A percentile compares a stretch with the other conserved stretches of the same genome.
Evolutionary conservation across 2,113 vertebrate species (phyloP).

Genomic region (Trematocara variabile): DNA sequence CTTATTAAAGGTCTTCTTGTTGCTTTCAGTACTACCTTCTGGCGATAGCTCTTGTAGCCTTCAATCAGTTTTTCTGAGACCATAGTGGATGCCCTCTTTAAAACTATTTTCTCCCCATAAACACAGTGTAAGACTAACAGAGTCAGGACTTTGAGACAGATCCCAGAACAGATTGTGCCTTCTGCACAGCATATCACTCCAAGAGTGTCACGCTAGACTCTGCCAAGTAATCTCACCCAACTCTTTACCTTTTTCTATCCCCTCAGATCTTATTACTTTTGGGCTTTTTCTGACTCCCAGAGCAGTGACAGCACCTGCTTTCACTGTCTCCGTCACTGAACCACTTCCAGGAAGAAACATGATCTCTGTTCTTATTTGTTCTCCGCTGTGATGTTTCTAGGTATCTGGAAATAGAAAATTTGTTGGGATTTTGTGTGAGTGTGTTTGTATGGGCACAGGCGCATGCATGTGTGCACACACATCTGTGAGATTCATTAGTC

Average conservation of each 20-base stretch:
- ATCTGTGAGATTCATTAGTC: conserved; percentile 66
- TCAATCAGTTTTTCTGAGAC: background rate
- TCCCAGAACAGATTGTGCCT: conserved; percentile 34
- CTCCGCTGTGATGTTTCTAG: conserved; percentile 12
- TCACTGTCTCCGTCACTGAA: background rate
- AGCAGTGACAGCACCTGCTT: conserved; percentile 37
- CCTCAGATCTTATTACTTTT: conserved; percentile 16
- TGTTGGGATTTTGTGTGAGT: background rate
- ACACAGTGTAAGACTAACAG: background rate
- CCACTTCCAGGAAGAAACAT: conserved; percentile 29
- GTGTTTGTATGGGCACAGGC: conserved; percentile 30
- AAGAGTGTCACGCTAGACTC: background rate
- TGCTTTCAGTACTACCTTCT: background rate
- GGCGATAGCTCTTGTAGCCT: background rate
- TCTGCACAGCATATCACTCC: background rate
- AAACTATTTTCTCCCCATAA: background rate
- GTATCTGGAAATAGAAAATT: conserved; percentile 1
- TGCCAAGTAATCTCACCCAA: conserved; percentile 28
- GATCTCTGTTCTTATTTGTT: conserved; percentile 16
- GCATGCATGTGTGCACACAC: conserved; percentile 33
- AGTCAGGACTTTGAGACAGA: background rate
- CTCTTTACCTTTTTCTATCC: conserved; percentile 11
- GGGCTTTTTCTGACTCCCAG: background rate
- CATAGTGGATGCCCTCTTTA: background rate
- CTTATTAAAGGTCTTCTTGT: background rate